These are phyloP conservation scores for Pseudopodoces humilis DNA, from an alignment of 2,113 vertebrate species.

Conservation along the genomic window DNA sequence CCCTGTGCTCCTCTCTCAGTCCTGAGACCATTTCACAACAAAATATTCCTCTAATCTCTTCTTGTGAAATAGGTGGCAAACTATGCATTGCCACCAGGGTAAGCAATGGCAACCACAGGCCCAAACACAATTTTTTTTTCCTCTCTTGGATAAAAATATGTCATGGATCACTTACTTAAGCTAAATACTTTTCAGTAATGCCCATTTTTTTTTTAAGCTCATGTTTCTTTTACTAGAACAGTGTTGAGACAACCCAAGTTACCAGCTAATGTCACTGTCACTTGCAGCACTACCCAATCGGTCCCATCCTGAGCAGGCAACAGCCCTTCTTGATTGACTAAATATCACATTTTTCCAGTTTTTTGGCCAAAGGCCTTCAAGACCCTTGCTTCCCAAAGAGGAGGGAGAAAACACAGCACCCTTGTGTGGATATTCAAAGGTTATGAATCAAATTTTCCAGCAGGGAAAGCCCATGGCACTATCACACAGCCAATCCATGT, in stretches of 20 bases:
- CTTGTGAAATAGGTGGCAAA: not conserved
- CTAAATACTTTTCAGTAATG: not conserved
- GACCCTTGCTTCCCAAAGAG: not conserved
- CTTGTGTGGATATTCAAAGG: not conserved
- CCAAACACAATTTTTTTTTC: not conserved
- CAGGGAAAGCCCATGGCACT: fast-evolving
- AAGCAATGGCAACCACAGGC: not conserved
- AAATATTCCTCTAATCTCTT: not conserved
- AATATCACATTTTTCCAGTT: not conserved
- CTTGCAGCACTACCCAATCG: fast-evolving
- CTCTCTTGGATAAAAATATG: not conserved
- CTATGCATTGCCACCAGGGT: fast-evolving
- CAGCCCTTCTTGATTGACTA: not conserved
- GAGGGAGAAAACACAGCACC: not conserved
- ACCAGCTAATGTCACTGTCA: not conserved
- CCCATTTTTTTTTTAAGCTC: not conserved
- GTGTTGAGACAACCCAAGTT: not conserved
- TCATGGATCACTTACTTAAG: not conserved
- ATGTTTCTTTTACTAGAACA: not conserved
- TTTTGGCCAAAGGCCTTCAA: not conserved
- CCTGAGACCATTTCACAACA: not conserved
- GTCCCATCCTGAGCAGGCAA: not conserved
- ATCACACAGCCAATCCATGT: fast-evolving
- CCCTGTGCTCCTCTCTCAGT: not conserved
- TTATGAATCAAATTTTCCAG: not conserved